Base-by-base conservation (phyloP, 1,140 invertebrate species). In the Venturia canescens region DNA sequence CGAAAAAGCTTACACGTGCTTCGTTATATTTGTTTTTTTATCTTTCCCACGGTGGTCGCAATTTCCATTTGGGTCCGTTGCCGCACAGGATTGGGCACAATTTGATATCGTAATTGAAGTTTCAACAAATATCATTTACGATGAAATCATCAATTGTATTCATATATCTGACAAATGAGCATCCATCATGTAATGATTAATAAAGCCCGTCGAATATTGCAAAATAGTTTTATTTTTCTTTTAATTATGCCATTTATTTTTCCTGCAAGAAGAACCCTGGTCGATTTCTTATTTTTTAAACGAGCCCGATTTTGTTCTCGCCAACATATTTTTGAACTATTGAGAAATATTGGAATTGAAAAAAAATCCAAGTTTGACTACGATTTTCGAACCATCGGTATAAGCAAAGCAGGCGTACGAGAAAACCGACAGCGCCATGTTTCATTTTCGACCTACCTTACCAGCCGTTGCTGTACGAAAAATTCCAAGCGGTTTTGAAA, bases 121-220 rank as follows among this genome's bases (percentile, higher is more conserved):
- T 23, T 23, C 16, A 23, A 48, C 34, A n/a, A 44, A 71, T 23
- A 6, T 38, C 38, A 18, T 23, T 6, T 26, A 11, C 15, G 11
- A 69, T 16, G 38, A n/a, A n/a, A 15, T 26, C 21, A 63, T 63
- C 23, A 23, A 15, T 27, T 26, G 60, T 53, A 53, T 63, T 63
- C 23, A 26, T 63, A 63, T 48, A 48, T 48, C 3, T 44, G 31
- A 67, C n/a, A 63, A 63, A 26, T 0, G 21, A 71, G 34, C 69
- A 71, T 71, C 69, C 21, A 31, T 71, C 69, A 71, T 71, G 69
- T 71, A 71, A 71, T 7, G 38, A 71, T 71, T 23, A 71, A 71
- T 71, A 71, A 71, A 71, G 16, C n/a, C 9, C 38, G 11, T 71
- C 23, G 60, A 23, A 63, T 27, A 63, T 63, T 53, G 50, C 2